Evolutionary conservation across 2,888 invertebrate genomes (phyloP), one percentile per base, ranked within the genome.

Genomic region (Lasioglossum pauxillum): DNA sequence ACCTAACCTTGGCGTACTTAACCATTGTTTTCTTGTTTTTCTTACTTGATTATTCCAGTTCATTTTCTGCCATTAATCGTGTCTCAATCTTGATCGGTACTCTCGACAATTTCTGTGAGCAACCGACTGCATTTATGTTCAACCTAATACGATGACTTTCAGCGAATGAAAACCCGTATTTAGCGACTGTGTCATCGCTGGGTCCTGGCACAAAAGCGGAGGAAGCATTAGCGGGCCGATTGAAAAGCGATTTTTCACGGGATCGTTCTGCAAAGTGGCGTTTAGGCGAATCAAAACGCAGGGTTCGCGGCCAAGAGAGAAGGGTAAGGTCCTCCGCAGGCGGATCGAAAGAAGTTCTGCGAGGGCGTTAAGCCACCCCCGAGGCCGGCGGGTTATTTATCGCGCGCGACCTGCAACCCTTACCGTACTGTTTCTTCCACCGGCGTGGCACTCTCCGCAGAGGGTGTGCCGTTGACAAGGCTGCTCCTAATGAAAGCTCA

Each of bases 401-500:
- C 92, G 93, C 90, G 84, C 86, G 85, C 87, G 90, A 90, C 88
- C 87, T 88, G 90, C 92, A 92, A 92, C 93, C 92, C 93, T 90
- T 86, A 90, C 92, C 90, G 89, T 91, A 91, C 90, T 90, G 90
- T 93, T 92, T 93, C 92, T 92, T 86, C 89, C 90, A 91, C 83
- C 88, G 76, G 72, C 35, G 78, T 86, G 64, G 64, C 53, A 53
- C 27, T 31, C 31, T 64, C 31, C 83, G 80, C 83, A 84, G 84
- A 89, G 91, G 92, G 92, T 92, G 93, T 93, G 93, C 92, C 91
- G 92, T 87, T 93, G 94, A 93, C 93, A 93, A 93, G 92, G 89
- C 90, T 82, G 90, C 87, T 91, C 90, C 93, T 93, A 94, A 93
- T 93, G 94, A 94, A 93, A 93, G 93, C 91, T 93, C 93, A 90